Evolutionary conservation across 1,140 invertebrate species (phyloP), one percentile per base, ranked within the genome.

Genomic region (Anthonomus grandis): DNA sequence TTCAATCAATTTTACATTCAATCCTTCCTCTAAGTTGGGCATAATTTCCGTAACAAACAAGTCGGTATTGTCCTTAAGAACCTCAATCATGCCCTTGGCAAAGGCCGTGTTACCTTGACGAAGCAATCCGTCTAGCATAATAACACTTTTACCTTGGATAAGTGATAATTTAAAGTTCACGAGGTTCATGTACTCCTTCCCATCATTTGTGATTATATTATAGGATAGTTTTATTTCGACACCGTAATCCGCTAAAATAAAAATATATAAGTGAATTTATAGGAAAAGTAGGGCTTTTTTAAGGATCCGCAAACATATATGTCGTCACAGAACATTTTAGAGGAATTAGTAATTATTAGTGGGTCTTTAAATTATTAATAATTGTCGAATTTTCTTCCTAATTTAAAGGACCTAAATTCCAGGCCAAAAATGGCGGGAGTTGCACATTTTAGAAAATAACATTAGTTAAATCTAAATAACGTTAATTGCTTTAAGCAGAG

Each of bases 1-100:
- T 22, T 82, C 77, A 0, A 83, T 85, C 62, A 86, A 85, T 19
- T 84, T 76, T 22, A 82, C 80, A 9, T 78, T 76, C 4, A 86
- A 73, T 9, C 81, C 75, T 22, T 74, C 72, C 64, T 85, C 82
- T 54, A 86, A 59, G 2, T 81, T 79, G 10, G 85, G 84, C 55
- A 71, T 79, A 31, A 86, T 78, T 69, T 86, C 84, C 46, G 82
- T 76, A 2, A 86, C 46, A 53, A 86, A 80, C 0, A 83, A 65
- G 37, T 79, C 76, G 12, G 78, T 80, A 58, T 85, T 85, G 8
- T 82, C 78, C 52, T 73, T 75, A 22, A 78, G 70, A 12, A 78
- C 61, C 0, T 66, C 63, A 49, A 76, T 74, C 15, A 75, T 72
- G 17, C 74, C 70, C 57, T 68, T 65, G 1, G 82, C 78, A 4